Percentiles rank a stretch among this genome's conserved stretches.
phyloP scores from a whole-genome alignment of 2,888 invertebrate species.

The Nematopogon swammerdamellus region DNA sequence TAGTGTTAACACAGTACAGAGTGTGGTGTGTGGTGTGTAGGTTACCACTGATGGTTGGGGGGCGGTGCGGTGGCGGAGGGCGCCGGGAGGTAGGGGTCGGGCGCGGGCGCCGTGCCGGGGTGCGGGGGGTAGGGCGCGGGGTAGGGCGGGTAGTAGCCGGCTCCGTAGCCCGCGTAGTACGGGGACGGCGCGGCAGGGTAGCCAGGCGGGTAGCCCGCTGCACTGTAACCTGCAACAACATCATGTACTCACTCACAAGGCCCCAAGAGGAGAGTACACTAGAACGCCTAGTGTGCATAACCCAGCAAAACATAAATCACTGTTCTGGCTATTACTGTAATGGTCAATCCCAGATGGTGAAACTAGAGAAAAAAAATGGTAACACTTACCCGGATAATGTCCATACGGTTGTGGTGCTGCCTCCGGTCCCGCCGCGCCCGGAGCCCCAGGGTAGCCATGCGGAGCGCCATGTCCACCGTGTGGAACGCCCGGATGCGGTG shows the following conservation, averaged over 20 bases:
- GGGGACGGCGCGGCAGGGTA: constrained; percentile 41
- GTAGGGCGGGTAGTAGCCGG: constrained; percentile 48
- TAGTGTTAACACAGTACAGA: no score
- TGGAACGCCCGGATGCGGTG: neutral
- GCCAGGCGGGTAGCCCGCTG: constrained; percentile 39
- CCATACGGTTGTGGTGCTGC: neutral
- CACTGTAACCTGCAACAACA: neutral
- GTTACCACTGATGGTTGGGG: constrained; percentile 45
- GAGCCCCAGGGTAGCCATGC: neutral
- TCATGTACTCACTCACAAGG: no score
- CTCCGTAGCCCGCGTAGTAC: constrained; percentile 56
- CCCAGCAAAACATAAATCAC: no score
- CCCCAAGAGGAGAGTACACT: no score
- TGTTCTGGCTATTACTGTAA: no score
- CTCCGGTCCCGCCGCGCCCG: neutral
- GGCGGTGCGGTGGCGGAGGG: constrained; percentile 32
- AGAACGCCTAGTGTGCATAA: no score
- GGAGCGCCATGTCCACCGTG: neutral
- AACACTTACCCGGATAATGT: neutral
- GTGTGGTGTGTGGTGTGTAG: no score
- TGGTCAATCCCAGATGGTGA: no score
- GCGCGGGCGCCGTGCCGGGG: constrained; percentile 17
- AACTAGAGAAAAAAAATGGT: no score
- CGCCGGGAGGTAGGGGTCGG: constrained; percentile 29
- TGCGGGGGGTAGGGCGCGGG: constrained; percentile 24